Percentiles rank a stretch among this genome's conserved stretches.
Evolutionary conservation across 1,140 invertebrate genomes (phyloP).

Genomic region (Trachymyrmex septentrionalis): DNA sequence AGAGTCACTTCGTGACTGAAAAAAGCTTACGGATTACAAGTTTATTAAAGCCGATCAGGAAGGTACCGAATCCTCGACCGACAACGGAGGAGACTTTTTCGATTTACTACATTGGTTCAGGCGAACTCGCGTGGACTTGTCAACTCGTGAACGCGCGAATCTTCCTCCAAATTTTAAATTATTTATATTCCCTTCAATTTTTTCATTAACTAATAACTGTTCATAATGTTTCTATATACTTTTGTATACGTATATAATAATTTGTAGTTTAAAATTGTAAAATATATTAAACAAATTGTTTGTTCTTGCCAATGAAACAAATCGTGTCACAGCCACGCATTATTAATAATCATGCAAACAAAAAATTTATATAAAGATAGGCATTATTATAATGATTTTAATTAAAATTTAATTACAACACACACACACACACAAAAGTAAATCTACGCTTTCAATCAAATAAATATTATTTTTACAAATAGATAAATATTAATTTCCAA

Average conservation of each 20-base stretch:
- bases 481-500: not conserved
- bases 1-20: constrained; percentile 81
- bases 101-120: constrained; percentile 66
- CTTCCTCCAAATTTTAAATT: not conserved
- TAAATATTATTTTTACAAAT: not conserved
- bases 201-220: not conserved
- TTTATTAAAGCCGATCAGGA: constrained; percentile 83
- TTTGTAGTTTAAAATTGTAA: not conserved
- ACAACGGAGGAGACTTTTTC: constrained; percentile 57
- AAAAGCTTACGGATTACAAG: constrained; percentile 79
- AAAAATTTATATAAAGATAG: not conserved
- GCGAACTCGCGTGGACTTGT: constrained; percentile 44
- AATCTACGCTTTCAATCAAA: not conserved
- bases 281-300: not conserved
- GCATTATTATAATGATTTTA: not conserved
- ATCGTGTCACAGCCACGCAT: not conserved
- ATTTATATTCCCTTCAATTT: not conserved
- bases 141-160: constrained; percentile 24
- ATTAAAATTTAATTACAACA: not conserved
- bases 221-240: not conserved
- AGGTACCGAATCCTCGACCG: constrained; percentile 80
- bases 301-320: not conserved
- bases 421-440: not conserved
- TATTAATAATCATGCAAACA: not conserved
- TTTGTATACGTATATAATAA: not conserved